These are phyloP conservation scores for Neria commutata DNA, from an alignment of 2,888 invertebrate species.

Conservation along the genomic window DNA sequence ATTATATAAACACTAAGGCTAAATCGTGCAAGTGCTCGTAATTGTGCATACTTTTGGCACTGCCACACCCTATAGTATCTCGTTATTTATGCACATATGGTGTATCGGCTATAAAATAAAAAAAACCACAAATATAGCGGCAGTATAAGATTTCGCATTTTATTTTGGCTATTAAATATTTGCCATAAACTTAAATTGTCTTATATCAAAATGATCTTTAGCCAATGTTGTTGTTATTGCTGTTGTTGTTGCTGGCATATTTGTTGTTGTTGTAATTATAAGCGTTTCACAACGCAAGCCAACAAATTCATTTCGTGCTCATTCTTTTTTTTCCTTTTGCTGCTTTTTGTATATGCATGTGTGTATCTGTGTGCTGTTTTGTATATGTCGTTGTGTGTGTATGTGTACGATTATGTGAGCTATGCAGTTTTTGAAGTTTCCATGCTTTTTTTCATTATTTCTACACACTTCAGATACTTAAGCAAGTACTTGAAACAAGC, in stretches of 20 bases:
- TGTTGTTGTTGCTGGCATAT: too few relatives aligned
- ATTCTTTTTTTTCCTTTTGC: neutral
- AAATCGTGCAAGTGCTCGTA: too few relatives aligned
- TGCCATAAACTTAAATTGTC: neutral
- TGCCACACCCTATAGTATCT: too few relatives aligned
- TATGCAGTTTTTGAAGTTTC: neutral
- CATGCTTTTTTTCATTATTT: neutral
- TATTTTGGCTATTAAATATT: slow-evolving; percentile 1
- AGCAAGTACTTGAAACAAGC: slow-evolving; percentile 8
- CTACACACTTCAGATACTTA: slow-evolving; percentile 16
- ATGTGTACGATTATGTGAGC: too few relatives aligned
- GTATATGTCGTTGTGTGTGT: neutral
- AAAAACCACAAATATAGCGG: too few relatives aligned
- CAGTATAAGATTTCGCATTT: too few relatives aligned
- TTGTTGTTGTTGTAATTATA: slow-evolving; percentile 4
- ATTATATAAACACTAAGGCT: too few relatives aligned
- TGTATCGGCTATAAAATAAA: too few relatives aligned
- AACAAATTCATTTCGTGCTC: neutral
- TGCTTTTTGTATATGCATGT: neutral
- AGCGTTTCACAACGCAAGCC: neutral
- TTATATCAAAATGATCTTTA: neutral
- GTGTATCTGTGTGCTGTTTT: neutral
- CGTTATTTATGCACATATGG: too few relatives aligned
- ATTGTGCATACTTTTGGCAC: too few relatives aligned
- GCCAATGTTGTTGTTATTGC: neutral